Evolutionary conservation across 2,888 invertebrate species (phyloP).

Genomic region (Drosophila histrio): DNA sequence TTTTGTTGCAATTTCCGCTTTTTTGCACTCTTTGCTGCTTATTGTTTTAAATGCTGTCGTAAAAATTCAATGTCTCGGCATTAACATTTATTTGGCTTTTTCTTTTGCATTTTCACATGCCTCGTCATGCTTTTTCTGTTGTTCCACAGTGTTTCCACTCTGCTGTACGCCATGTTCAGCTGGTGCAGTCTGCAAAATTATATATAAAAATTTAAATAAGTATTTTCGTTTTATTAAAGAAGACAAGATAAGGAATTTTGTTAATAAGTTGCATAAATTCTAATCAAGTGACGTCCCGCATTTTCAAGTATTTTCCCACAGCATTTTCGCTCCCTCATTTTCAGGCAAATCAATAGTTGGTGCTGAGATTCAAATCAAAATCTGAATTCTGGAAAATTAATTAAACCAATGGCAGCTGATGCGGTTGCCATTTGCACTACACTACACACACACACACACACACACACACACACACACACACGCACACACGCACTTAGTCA

Average conservation of each 20-base stretch:
- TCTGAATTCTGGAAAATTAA: slow-evolving; percentile 71
- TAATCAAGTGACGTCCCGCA: slow-evolving; percentile 39
- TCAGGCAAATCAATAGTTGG: slow-evolving; percentile 33
- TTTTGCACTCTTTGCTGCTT: slow-evolving; percentile 20
- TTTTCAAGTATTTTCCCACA: slow-evolving; percentile 39
- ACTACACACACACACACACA: background rate
- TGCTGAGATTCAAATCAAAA: slow-evolving; percentile 69
- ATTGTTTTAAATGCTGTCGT: slow-evolving; percentile 74
- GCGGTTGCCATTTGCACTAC: slow-evolving; percentile 41
- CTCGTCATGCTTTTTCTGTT: background rate
- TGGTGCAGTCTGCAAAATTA: background rate
- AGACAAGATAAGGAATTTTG: background rate
- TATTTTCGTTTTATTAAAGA: no score
- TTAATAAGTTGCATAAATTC: slow-evolving; percentile 57
- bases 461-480: background rate
- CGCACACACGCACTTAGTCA: slow-evolving; percentile 21
- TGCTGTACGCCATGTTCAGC: background rate
- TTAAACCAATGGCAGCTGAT: slow-evolving; percentile 68
- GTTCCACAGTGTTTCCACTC: background rate
- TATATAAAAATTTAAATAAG: slow-evolving; percentile 1
- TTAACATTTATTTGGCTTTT: slow-evolving; percentile 71
- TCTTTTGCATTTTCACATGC: slow-evolving; percentile 28
- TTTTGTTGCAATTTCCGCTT: slow-evolving; percentile 38
- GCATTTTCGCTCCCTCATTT: slow-evolving; percentile 1
- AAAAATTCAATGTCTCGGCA: slow-evolving; percentile 63